These are phyloP conservation scores for Trypoxylus dichotomus DNA, from an alignment of 1,140 invertebrate species.

Conservation along the genomic window DNA sequence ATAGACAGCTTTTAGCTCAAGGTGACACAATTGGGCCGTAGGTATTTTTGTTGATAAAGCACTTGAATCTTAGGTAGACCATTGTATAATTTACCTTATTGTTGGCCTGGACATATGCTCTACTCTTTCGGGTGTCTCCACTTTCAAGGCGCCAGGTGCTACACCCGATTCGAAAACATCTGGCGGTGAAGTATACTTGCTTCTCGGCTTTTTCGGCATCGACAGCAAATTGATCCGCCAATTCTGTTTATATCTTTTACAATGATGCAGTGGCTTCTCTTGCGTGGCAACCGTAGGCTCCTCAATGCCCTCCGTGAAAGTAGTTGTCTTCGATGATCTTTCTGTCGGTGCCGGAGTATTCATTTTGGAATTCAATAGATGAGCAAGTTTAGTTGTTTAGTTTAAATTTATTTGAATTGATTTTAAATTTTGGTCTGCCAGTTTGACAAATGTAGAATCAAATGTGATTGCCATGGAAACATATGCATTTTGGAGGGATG, in stretches of 20 bases:
- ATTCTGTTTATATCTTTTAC: conserved; percentile 18
- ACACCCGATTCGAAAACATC: conserved; percentile 5
- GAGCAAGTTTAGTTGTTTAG: not conserved
- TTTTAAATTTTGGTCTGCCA: not conserved
- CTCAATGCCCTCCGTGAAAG: not conserved
- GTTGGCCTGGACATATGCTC: conserved; percentile 25
- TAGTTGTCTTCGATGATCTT: not conserved
- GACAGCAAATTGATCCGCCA: conserved; percentile 31
- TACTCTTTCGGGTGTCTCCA: not conserved
- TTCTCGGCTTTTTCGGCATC: not conserved
- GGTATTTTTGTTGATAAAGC: too few relatives aligned
- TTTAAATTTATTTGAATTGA: conserved; percentile 8
- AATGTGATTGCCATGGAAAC: not conserved
- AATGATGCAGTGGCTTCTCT: not conserved
- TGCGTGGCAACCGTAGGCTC: not conserved
- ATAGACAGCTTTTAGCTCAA: too few relatives aligned
- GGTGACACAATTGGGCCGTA: too few relatives aligned
- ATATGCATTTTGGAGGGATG: not conserved
- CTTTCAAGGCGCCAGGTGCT: conserved; percentile 8
- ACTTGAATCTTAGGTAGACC: too few relatives aligned
- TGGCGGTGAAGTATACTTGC: conserved; percentile 4
- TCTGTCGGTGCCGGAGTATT: not conserved
- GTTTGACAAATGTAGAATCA: not conserved
- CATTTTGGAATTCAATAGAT: conserved; percentile 20
- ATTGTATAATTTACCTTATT: not conserved